A percentile compares a stretch with the other conserved stretches of the same genome.
Evolutionary conservation across 1,140 invertebrate species (phyloP).

Genomic region (Habropoda laboriosa): DNA sequence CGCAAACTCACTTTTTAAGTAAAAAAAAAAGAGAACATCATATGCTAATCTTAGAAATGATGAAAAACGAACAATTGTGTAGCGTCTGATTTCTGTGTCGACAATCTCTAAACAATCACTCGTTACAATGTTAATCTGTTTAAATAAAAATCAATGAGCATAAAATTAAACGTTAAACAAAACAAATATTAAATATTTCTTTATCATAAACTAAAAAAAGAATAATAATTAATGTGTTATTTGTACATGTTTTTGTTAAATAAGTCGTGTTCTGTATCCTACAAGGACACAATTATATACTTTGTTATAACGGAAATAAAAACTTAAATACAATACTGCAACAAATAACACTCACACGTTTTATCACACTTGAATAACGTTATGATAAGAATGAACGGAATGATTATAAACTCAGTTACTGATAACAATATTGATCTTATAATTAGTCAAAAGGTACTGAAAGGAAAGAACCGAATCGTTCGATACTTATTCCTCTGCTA

Average conservation of each 20-base stretch:
- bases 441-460: conserved; percentile 48
- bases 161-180: conserved; percentile 58
- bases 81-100: conserved; percentile 5
- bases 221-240: conserved; percentile 56
- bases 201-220: conserved; percentile 48
- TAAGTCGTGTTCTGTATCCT: conserved; percentile 13
- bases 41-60: conserved; percentile 36
- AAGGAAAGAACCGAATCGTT: not conserved
- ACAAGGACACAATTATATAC: conserved; percentile 4
- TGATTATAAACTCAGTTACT: conserved; percentile 38
- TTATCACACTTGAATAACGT: conserved; percentile 52
- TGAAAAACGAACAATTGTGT: conserved; percentile 12
- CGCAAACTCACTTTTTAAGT: conserved; percentile 2
- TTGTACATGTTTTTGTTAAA: conserved; percentile 54
- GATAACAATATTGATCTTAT: conserved; percentile 46
- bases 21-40: conserved; percentile 24
- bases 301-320: conserved; percentile 35
- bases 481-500: conserved; percentile 22
- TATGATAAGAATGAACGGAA: conserved; percentile 37
- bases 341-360: conserved; percentile 60
- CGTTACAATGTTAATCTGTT: conserved; percentile 32
- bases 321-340: conserved; percentile 56
- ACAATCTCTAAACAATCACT: conserved; percentile 54
- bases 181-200: conserved; percentile 56
- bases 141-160: conserved; percentile 60